Base-by-base conservation (phyloP, 2,888 invertebrate genomes). In the Taenaris catops region DNA sequence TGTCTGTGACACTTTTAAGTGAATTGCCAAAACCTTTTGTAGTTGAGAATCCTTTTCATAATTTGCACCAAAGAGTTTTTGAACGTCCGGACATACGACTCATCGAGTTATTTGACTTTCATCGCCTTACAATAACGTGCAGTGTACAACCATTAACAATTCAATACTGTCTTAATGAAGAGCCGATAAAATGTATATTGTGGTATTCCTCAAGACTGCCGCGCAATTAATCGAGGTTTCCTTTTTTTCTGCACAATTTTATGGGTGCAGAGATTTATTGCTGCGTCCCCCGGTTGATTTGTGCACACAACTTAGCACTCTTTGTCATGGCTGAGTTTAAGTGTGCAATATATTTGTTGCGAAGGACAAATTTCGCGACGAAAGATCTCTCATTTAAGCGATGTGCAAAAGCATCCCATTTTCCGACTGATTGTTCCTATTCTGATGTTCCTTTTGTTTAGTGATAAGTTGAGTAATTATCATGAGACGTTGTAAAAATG, bases 101-200 rank as follows among this genome's bases (percentile, higher is more conserved):
- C 69, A 59, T 58, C 68, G 63, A 63, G 67, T 52, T 65, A 68
- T 76, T 76, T 68, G 58, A 49, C 58, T 74, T 63, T 83, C 83
- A 64, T 59, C 83, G 69, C 79, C 63, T 71, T 69, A 74, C 72
- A 79, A 75, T 55, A 62, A 68, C 65, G 63, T 65, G 62, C 56
- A 65, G 51, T 52, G 60, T 61, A 64, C 66, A 63, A 58, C 72
- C 81, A 83, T 84, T 83, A 81, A 83, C 72, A 71, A 71, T 79
- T 78, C 83, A 83, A 78, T 81, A 51, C 70, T 51, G 56, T 63
- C 78, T 72, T 80, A 83, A 83, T 84, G 78, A 80, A 72, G 74
- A 80, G 63, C 65, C 60, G 79, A 83, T 81, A 83, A 83, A 76
- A 81, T 76, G 72, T 80, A 76, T 78, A 83, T 73, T 68, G 76